phyloP scores from a whole-genome alignment of 2,797 vertebrate genomes.

The Luscinia megarhynchos region DNA sequence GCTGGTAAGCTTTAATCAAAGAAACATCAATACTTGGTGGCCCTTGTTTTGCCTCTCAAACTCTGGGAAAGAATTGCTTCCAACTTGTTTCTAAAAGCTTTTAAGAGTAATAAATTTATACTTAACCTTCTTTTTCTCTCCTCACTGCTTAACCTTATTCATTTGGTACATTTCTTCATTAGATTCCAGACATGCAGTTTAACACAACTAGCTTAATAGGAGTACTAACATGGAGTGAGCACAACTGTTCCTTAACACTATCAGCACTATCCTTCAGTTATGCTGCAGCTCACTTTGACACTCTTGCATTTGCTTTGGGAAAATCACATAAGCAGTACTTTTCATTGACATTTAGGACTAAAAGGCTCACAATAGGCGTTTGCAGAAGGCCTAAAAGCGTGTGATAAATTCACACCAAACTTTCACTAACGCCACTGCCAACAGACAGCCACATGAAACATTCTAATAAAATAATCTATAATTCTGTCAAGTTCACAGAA shows the following conservation, averaged over 20 bases:
- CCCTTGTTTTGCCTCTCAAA: background rate
- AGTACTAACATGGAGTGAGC: background rate
- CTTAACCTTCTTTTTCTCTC: rapidly evolving
- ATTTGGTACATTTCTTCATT: background rate
- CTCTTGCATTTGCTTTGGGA: background rate
- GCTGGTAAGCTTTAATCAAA: background rate
- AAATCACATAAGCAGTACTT: background rate
- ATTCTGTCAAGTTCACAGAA: background rate
- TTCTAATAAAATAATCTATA: background rate
- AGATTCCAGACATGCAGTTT: background rate
- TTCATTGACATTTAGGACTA: background rate
- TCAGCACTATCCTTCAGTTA: background rate
- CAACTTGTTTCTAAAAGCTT: background rate
- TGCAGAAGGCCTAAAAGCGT: background rate
- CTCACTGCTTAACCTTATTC: background rate
- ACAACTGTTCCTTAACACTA: background rate
- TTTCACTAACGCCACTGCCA: rapidly evolving
- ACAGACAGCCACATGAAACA: background rate
- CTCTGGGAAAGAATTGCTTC: background rate
- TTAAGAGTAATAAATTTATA: background rate
- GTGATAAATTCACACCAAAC: background rate
- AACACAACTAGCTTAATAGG: background rate
- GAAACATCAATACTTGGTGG: background rate
- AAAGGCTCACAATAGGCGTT: background rate
- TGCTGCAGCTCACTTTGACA: background rate